Evolutionary conservation across 2,113 vertebrate genomes (phyloP).

Genomic region (Xyliphius kryptos): DNA sequence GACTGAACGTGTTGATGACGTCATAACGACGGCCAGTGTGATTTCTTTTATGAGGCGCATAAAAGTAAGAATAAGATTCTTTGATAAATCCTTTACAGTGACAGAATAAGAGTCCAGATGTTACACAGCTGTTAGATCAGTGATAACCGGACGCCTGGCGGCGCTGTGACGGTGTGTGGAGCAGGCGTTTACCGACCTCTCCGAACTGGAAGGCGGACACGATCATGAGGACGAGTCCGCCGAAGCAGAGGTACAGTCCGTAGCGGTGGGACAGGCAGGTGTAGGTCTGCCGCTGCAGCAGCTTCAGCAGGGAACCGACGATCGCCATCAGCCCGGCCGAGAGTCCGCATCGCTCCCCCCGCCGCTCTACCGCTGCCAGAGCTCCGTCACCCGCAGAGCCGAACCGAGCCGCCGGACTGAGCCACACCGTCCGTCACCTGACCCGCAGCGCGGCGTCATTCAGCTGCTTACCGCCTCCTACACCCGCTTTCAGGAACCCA

Average conservation of each 20-base stretch:
- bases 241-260: conserved; percentile 92
- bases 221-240: conserved; percentile 90
- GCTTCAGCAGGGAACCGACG: conserved; percentile 77
- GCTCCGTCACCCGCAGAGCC: no score
- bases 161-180: no score
- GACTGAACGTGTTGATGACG: no score
- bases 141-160: no score
- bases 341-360: conserved; percentile 55
- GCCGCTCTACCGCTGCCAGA: neutral
- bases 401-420: conserved; percentile 18
- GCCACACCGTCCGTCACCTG: conserved; percentile 26
- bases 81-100: no score
- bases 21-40: no score
- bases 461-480: conserved; percentile 33
- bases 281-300: conserved; percentile 91
- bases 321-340: conserved; percentile 74
- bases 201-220: conserved; percentile 95
- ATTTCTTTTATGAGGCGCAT: no score
- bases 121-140: no score
- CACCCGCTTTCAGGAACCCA: neutral
- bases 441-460: conserved; percentile 19
- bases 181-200: conserved; percentile 70
- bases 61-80: no score
- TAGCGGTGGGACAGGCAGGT: conserved; percentile 95
- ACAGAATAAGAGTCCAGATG: no score